These are phyloP conservation scores for Criorhina ranunculi DNA, from an alignment of 2,888 invertebrate genomes.

Conservation along the genomic window DNA sequence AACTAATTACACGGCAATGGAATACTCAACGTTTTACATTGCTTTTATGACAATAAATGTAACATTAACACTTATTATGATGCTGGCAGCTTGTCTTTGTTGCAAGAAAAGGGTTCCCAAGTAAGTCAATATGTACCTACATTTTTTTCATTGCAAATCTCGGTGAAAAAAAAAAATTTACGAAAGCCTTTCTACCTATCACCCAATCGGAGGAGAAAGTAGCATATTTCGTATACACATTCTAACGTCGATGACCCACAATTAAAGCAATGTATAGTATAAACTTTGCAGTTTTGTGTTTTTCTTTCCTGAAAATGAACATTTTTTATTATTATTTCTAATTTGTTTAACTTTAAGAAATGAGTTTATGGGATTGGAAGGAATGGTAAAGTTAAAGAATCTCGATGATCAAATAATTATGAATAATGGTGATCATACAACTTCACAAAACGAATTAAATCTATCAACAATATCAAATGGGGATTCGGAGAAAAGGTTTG, in stretches of 20 bases:
- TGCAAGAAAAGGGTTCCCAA: conserved; percentile 91
- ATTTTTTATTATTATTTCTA: conserved; percentile 48
- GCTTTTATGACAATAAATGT: conserved; percentile 83
- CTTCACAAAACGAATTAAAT: conserved; percentile 83
- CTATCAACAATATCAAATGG: conserved; percentile 82
- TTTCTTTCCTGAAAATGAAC: conserved; percentile 47
- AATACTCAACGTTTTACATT: conserved; percentile 78
- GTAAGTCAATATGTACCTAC: conserved; percentile 86
- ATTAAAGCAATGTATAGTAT: conserved; percentile 42
- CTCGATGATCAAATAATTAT: conserved; percentile 87
- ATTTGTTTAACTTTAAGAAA: conserved; percentile 85
- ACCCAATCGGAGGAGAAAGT: conserved; percentile 61
- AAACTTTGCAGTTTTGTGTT: conserved; percentile 19
- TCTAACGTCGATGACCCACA: conserved; percentile 67
- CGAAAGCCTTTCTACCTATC: conserved; percentile 60
- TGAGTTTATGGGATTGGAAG: conserved; percentile 89
- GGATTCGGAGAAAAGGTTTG: conserved; percentile 83
- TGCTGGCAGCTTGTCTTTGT: conserved; percentile 89
- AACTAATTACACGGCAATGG: conserved; percentile 77
- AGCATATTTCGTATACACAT: conserved; percentile 56
- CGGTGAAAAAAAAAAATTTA: conserved; percentile 11
- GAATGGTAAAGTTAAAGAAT: conserved; percentile 90
- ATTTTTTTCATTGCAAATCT: conserved; percentile 12
- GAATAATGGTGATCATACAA: conserved; percentile 79
- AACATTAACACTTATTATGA: conserved; percentile 84